Evolutionary conservation across 2,797 vertebrate genomes (phyloP).

Genomic region (Enteromius treurensis): DNA sequence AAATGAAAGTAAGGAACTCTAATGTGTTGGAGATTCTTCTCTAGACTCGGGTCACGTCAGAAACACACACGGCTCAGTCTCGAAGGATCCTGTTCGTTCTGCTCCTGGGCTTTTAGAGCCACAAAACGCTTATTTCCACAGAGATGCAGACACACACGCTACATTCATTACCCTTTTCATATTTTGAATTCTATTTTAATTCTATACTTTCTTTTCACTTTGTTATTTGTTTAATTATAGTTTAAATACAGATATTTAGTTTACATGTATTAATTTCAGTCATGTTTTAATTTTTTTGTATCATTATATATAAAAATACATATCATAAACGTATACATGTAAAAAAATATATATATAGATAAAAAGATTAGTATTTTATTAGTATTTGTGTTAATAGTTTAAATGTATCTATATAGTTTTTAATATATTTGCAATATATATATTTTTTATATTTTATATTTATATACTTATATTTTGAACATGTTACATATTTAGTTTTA

Average conservation of each 20-base stretch:
- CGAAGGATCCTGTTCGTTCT: slow-evolving; percentile 14
- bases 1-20: slow-evolving; percentile 75
- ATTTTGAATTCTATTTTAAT: not conserved
- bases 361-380: too few relatives aligned
- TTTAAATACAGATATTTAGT: not conserved
- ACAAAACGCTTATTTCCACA: slow-evolving; percentile 44
- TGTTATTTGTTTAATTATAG: not conserved
- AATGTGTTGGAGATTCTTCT: not conserved
- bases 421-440: too few relatives aligned
- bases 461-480: too few relatives aligned
- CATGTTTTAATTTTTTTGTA: not conserved
- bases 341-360: too few relatives aligned
- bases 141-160: not conserved
- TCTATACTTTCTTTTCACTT: not conserved
- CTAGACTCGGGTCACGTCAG: not conserved
- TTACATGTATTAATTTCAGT: not conserved
- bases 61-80: not conserved
- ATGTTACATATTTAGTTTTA: not conserved
- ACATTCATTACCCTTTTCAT: not conserved
- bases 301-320: not conserved
- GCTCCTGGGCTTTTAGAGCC: slow-evolving; percentile 29
- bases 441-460: too few relatives aligned
- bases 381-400: too few relatives aligned
- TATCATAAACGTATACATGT: not conserved
- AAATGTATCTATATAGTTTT: too few relatives aligned